These are phyloP conservation scores for Vicugna pacos DNA, from an alignment of 2,113 vertebrate species.

Conservation along the genomic window DNA sequence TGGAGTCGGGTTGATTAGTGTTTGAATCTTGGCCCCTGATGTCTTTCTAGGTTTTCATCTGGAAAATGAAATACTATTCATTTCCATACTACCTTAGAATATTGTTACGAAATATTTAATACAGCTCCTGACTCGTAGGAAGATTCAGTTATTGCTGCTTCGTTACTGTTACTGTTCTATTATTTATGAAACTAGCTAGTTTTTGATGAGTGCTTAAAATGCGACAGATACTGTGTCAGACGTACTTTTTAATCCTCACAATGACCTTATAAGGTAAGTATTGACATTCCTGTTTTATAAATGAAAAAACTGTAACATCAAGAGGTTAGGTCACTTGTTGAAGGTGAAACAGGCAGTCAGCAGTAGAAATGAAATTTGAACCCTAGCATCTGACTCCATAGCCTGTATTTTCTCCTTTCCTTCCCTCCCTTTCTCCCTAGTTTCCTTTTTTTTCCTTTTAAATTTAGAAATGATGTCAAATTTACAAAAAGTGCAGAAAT, in stretches of 20 bases:
- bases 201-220: background rate
- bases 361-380: background rate
- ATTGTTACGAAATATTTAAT: background rate
- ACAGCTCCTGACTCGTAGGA: background rate
- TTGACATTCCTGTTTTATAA: background rate
- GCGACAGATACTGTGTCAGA: background rate
- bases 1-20: background rate
- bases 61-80: background rate
- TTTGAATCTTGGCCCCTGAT: background rate
- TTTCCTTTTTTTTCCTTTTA: background rate
- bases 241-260: background rate
- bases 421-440: background rate
- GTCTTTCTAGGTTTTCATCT: background rate
- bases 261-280: too few species aligned
- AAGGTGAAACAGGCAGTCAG: background rate
- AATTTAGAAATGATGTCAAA: background rate
- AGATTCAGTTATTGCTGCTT: background rate
- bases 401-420: background rate
- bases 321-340: background rate
- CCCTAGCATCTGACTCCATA: background rate
- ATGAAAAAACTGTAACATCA: background rate
- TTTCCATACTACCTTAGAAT: background rate
- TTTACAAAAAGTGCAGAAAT: background rate
- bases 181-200: background rate
- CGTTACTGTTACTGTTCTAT: background rate